Evolutionary conservation across 2,888 invertebrate species (phyloP).

Genomic region (Enchytraeus crypticus): DNA sequence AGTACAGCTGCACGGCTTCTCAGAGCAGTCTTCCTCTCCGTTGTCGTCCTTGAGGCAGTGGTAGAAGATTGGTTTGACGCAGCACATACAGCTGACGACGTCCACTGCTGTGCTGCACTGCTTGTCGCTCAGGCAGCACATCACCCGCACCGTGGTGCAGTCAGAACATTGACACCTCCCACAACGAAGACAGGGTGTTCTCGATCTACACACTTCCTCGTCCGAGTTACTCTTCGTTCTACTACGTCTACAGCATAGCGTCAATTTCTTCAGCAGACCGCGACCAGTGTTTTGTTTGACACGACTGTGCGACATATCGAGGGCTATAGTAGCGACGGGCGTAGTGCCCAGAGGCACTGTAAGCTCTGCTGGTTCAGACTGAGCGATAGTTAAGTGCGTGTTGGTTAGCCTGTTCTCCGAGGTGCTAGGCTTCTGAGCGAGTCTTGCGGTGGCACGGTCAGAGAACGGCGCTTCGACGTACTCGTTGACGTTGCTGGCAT

Average conservation of each 20-base stretch:
- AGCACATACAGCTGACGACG: constrained; percentile 85
- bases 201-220: constrained; percentile 2
- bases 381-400: too few species aligned
- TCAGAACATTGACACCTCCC: constrained; percentile 81
- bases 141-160: constrained; percentile 52
- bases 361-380: too few species aligned
- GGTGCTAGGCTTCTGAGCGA: too few species aligned
- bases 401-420: too few species aligned
- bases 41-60: constrained; percentile 59
- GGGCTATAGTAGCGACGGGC: neutral
- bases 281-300: neutral
- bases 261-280: neutral
- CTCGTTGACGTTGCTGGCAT: constrained; percentile 4
- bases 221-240: neutral
- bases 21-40: constrained; percentile 53
- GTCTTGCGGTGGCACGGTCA: neutral
- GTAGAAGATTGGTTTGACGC: constrained; percentile 79
- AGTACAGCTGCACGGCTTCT: constrained; percentile 55
- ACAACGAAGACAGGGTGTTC: constrained; percentile 65
- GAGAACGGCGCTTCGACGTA: constrained; percentile 12
- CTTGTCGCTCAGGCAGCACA: neutral
- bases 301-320: neutral
- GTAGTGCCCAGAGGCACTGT: neutral
- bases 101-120: constrained; percentile 55
- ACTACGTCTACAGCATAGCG: neutral